Evolutionary conservation across 1,140 invertebrate genomes (phyloP).

Genomic region (Cydia fagiglandana): DNA sequence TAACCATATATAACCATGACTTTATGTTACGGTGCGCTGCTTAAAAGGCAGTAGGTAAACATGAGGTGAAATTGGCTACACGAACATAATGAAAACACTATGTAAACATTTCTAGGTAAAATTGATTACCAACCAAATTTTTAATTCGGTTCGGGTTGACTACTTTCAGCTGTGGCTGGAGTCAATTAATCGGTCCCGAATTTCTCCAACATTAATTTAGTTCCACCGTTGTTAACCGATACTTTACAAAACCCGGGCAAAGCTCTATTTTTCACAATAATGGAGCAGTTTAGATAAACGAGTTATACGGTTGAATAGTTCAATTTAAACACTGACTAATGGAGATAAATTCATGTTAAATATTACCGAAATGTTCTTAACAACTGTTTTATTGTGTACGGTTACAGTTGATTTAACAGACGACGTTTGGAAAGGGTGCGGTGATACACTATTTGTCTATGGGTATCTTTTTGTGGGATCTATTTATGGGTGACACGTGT

Average conservation of each 20-base stretch:
- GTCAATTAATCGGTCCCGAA: constrained; percentile 12
- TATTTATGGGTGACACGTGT: constrained; percentile 28
- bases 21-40: too few species aligned
- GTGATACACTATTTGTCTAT: constrained; percentile 22
- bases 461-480: constrained; percentile 29
- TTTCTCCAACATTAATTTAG: constrained; percentile 19
- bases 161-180: background rate
- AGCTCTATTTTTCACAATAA: constrained; percentile 30
- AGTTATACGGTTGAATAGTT: constrained; percentile 31
- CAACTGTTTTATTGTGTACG: constrained; percentile 51
- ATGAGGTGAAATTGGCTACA: too few species aligned
- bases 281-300: constrained; percentile 32
- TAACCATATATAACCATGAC: too few species aligned
- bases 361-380: constrained; percentile 45
- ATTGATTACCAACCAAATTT: background rate
- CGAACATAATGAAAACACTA: background rate
- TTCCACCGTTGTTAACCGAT: constrained; percentile 21
- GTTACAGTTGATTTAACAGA: constrained; percentile 61
- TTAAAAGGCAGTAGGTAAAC: too few species aligned
- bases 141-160: constrained; percentile 9
- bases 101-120: background rate
- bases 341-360: constrained; percentile 44
- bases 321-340: constrained; percentile 41
- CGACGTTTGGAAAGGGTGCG: constrained; percentile 51
- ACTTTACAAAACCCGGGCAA: constrained; percentile 25